Conservation (phyloP, 2,797 vertebrate species). For the Otus scops region DNA sequence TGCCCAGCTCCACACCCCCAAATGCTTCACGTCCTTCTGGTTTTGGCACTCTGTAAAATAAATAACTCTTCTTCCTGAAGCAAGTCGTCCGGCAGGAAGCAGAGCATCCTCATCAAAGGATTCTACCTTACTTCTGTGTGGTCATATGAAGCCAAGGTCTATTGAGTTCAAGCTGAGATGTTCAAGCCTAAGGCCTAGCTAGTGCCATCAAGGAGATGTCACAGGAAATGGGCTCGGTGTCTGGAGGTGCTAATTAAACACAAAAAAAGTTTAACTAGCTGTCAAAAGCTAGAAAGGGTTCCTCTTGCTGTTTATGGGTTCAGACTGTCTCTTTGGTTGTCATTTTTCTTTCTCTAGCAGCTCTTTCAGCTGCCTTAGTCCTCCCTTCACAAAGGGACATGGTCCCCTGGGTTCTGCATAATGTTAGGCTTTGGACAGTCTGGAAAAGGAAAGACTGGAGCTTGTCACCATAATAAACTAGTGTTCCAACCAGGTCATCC, state of each 20-base stretch:
- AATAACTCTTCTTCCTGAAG: not conserved
- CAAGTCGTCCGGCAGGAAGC: rapidly evolving
- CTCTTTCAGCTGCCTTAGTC: not conserved
- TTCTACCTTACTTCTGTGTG: rapidly evolving
- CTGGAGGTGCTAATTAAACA: not conserved
- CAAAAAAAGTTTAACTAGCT: not conserved
- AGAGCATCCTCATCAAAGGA: not conserved
- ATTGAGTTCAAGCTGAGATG: not conserved
- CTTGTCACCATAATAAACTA: not conserved
- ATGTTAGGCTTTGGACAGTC: not conserved
- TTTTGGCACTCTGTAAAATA: not conserved
- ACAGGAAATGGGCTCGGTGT: not conserved
- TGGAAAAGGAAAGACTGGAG: not conserved
- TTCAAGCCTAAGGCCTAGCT: not conserved
- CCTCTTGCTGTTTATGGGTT: not conserved
- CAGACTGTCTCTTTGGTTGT: not conserved
- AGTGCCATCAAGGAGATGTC: not conserved
- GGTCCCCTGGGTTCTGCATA: not conserved
- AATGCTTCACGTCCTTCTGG: not conserved
- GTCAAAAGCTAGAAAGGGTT: not conserved
- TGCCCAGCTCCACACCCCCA: not conserved
- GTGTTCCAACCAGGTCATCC: rapidly evolving
- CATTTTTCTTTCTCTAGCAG: not conserved
- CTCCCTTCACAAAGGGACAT: rapidly evolving
- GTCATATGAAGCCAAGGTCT: rapidly evolving